A percentile compares a stretch with the other conserved stretches of the same genome.
These are phyloP conservation scores for Thera britannica DNA, from an alignment of 2,888 invertebrate species.

Conservation along the genomic window DNA sequence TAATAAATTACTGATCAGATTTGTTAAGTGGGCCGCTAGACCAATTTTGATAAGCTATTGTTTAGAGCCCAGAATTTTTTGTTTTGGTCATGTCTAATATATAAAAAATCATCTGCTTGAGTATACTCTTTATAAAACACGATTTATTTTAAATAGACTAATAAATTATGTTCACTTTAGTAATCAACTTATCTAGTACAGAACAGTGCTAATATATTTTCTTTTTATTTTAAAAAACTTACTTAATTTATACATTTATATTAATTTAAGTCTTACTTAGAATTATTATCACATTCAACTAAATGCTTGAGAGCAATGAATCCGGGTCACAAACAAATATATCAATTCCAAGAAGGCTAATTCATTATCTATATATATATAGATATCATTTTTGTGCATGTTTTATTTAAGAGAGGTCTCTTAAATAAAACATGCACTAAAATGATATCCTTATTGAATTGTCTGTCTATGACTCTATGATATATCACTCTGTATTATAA, in stretches of 20 bases:
- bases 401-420: background rate
- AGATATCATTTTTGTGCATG: no score
- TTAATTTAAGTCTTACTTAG: background rate
- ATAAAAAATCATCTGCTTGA: background rate
- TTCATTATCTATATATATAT: no score
- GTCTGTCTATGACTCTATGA: no score
- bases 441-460: no score
- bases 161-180: background rate
- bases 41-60: background rate
- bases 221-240: background rate
- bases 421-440: background rate
- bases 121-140: background rate
- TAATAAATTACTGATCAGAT: background rate
- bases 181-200: background rate
- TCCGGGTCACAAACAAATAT: background rate
- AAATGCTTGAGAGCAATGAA: conserved; percentile 2
- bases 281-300: conserved; percentile 24
- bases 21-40: background rate
- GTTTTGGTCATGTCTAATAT: background rate
- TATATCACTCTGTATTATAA: background rate
- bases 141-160: background rate
- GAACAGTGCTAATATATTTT: background rate
- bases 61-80: background rate
- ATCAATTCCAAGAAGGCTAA: background rate
- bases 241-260: background rate